Conservation (phyloP, 2,113 vertebrate species). For the Oenanthe melanoleuca region DNA sequence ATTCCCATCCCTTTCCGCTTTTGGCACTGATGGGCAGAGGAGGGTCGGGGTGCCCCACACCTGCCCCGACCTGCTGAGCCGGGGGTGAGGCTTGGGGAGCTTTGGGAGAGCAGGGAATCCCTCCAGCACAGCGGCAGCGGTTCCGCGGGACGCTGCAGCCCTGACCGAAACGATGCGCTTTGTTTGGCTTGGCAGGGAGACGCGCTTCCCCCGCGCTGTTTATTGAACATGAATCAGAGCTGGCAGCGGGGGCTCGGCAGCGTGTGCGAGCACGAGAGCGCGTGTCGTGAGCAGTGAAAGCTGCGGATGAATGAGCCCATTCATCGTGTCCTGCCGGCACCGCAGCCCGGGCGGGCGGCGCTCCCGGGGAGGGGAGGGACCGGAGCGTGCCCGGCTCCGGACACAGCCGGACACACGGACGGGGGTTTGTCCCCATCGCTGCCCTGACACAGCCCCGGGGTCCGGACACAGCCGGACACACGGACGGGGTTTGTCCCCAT, state of each 20-base stretch:
- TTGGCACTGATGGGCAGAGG: not conserved
- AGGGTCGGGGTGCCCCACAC: accelerated
- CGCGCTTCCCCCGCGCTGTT: conserved; percentile 17
- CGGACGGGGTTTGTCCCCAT: accelerated
- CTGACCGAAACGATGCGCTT: not conserved
- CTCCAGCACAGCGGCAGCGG: accelerated
- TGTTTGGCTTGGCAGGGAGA: conserved; percentile 49
- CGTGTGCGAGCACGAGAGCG: conserved; percentile 6
- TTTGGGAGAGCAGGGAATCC: accelerated
- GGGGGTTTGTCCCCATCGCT: accelerated
- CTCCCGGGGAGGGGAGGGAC: not conserved
- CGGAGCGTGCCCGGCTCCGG: too few relatives aligned
- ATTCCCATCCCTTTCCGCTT: not conserved
- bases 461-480: accelerated
- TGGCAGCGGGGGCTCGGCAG: conserved; percentile 7
- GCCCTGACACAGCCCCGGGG: too few relatives aligned
- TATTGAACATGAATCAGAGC: conserved; percentile 60
- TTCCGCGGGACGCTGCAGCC: not conserved
- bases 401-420: not conserved
- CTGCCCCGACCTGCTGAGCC: not conserved
- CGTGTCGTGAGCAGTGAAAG: conserved; percentile 38
- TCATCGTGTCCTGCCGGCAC: not conserved
- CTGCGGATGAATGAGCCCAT: conserved; percentile 15
- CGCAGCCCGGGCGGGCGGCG: conserved; percentile 11
- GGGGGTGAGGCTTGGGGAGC: accelerated